phyloP scores from a whole-genome alignment of 2,888 invertebrate genomes.

The Lampropteryx suffumata region DNA sequence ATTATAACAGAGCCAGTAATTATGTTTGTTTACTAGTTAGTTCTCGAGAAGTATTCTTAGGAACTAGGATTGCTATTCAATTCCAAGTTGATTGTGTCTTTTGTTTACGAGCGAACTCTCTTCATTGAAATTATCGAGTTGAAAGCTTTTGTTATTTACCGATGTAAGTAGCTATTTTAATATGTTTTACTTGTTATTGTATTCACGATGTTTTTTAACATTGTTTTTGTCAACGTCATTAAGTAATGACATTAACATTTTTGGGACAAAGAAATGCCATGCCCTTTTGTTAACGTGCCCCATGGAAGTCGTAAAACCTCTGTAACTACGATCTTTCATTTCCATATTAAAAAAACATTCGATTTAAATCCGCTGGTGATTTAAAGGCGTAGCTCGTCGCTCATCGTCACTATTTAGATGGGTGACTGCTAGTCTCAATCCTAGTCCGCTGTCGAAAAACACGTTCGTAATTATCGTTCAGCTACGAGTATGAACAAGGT shows the following conservation, averaged over 20 bases:
- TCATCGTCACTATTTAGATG: too few relatives aligned
- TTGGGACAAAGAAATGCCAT: conserved; percentile 41
- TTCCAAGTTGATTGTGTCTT: conserved; percentile 10
- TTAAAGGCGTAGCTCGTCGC: too few relatives aligned
- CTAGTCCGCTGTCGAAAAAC: too few relatives aligned
- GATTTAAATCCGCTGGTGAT: too few relatives aligned
- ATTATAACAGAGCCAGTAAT: conserved; percentile 2
- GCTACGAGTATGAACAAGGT: too few relatives aligned
- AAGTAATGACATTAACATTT: conserved; percentile 38
- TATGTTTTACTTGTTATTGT: background rate
- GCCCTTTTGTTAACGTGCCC: conserved; percentile 41
- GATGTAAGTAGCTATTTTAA: background rate
- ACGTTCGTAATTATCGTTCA: too few relatives aligned
- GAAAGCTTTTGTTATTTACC: conserved; percentile 4
- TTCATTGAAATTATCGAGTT: conserved; percentile 11
- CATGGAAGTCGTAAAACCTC: conserved; percentile 32
- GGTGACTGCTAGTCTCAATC: too few relatives aligned
- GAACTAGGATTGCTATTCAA: conserved; percentile 11
- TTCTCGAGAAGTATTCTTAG: conserved; percentile 9
- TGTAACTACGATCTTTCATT: conserved; percentile 23
- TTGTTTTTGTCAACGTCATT: background rate
- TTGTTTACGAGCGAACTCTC: conserved; percentile 8
- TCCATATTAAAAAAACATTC: conserved; percentile 12
- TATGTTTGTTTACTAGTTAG: conserved; percentile 8
- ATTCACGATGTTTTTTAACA: too few relatives aligned